Conservation (phyloP, 2,888 invertebrate species). For the Drosophila lacicola region DNA sequence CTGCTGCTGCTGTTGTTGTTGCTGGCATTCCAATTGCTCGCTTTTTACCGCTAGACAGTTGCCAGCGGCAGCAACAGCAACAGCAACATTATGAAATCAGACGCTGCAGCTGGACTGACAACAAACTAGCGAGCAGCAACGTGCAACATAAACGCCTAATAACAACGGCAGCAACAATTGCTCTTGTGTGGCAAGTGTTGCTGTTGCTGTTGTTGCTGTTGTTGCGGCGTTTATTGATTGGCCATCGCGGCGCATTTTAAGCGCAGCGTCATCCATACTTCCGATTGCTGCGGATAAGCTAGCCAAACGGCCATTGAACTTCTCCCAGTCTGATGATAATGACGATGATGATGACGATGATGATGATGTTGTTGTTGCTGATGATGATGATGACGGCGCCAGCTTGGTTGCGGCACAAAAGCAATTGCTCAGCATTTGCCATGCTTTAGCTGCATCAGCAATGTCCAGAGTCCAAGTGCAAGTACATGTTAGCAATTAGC, state of each 20-base stretch:
- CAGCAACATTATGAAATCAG: constrained; percentile 54
- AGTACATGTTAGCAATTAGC: constrained; percentile 51
- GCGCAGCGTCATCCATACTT: constrained; percentile 63
- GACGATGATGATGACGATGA: constrained; percentile 16
- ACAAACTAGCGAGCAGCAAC: constrained; percentile 7
- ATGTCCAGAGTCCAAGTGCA: constrained; percentile 35
- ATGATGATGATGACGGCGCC: constrained; percentile 21
- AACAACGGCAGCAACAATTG: constrained; percentile 46
- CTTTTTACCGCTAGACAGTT: constrained; percentile 67
- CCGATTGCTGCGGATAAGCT: constrained; percentile 55
- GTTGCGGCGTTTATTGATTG: constrained; percentile 62
- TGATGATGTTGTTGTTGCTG: constrained; percentile 24
- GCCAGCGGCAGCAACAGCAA: constrained; percentile 38
- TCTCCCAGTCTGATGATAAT: constrained; percentile 8
- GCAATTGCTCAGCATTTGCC: constrained; percentile 46
- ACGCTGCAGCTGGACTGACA: constrained; percentile 31
- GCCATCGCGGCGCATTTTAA: constrained; percentile 37
- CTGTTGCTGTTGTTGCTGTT: constrained; percentile 21
- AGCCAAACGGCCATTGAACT: constrained; percentile 46
- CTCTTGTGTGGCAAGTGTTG: constrained; percentile 44
- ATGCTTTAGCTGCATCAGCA: constrained; percentile 37
- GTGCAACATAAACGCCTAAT: constrained; percentile 31
- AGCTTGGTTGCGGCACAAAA: constrained; percentile 20
- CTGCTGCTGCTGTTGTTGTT: constrained; percentile 13
- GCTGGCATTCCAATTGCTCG: constrained; percentile 63